A percentile compares a stretch with the other conserved stretches of the same genome.
phyloP scores from a whole-genome alignment of 2,888 invertebrate genomes.

The Panopea generosa region DNA sequence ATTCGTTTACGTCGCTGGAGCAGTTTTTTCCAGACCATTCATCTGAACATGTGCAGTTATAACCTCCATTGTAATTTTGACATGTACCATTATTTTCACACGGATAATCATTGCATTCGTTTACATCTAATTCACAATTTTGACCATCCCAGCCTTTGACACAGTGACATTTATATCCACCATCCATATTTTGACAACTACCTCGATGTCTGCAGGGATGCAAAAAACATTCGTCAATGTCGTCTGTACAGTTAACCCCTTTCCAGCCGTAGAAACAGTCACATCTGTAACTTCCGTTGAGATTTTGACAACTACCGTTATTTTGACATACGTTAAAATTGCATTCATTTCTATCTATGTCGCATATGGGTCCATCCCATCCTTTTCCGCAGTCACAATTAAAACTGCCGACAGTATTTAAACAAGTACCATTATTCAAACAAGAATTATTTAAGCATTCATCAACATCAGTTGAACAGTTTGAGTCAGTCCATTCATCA shows the following conservation, averaged over 20 bases:
- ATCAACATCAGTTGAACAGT: slow-evolving; percentile 32
- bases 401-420: slow-evolving; percentile 13
- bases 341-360: slow-evolving; percentile 27
- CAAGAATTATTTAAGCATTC: slow-evolving; percentile 23
- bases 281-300: slow-evolving; percentile 19
- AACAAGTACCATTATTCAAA: slow-evolving; percentile 27
- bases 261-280: slow-evolving; percentile 23
- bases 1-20: not conserved
- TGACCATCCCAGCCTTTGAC: slow-evolving; percentile 4
- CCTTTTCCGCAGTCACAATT: slow-evolving; percentile 18
- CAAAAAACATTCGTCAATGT: slow-evolving; percentile 22
- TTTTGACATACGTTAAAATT: slow-evolving; percentile 12
- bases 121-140: slow-evolving; percentile 17
- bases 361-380: slow-evolving; percentile 24
- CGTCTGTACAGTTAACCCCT: slow-evolving; percentile 16
- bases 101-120: slow-evolving; percentile 20
- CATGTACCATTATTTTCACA: slow-evolving; percentile 15
- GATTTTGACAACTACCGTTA: slow-evolving; percentile 17
- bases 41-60: not conserved
- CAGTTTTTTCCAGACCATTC: slow-evolving; percentile 4
- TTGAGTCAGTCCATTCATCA: slow-evolving; percentile 13
- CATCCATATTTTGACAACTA: slow-evolving; percentile 21
- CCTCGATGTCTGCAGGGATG: slow-evolving; percentile 8
- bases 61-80: slow-evolving; percentile 10
- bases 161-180: slow-evolving; percentile 31